Conservation (phyloP, 1,140 invertebrate genomes). For the Drosophila varians region DNA sequence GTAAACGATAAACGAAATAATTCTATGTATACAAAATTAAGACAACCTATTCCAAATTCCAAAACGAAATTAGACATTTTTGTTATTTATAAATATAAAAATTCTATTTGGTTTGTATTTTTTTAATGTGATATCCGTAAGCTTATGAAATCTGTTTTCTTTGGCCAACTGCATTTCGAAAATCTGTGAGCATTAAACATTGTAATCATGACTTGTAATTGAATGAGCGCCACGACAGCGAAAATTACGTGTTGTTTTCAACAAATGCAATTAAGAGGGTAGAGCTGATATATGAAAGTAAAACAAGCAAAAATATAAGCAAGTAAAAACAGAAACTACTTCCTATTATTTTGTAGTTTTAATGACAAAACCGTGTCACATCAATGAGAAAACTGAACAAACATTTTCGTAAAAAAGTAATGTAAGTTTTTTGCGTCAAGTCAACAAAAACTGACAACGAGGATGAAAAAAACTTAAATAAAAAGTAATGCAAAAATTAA, state of each 20-base stretch:
- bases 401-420: conserved; percentile 30
- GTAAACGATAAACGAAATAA: conserved; percentile 58
- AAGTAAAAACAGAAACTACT: conserved; percentile 53
- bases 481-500: conserved; percentile 39
- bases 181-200: conserved; percentile 40
- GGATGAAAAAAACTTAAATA: conserved; percentile 46
- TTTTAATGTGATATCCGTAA: conserved; percentile 76
- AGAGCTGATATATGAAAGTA: conserved; percentile 31
- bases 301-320: conserved; percentile 9
- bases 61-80: conserved; percentile 58
- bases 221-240: conserved; percentile 9
- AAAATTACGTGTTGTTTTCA: conserved; percentile 54
- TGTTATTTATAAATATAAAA: conserved; percentile 63
- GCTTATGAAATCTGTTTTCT: conserved; percentile 57
- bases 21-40: conserved; percentile 68
- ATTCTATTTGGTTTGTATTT: conserved; percentile 57
- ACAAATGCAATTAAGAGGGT: conserved; percentile 18
- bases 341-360: conserved; percentile 80
- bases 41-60: conserved; percentile 59
- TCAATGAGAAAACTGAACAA: conserved; percentile 46
- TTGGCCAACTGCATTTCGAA: conserved; percentile 61
- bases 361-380: conserved; percentile 54
- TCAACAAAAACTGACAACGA: conserved; percentile 34
- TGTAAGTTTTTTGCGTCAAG: conserved; percentile 51
- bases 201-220: conserved; percentile 34